A percentile compares a stretch with the other conserved stretches of the same genome.
phyloP scores from a whole-genome alignment of 2,113 vertebrate genomes.

The Herpetotheres cachinnans region DNA sequence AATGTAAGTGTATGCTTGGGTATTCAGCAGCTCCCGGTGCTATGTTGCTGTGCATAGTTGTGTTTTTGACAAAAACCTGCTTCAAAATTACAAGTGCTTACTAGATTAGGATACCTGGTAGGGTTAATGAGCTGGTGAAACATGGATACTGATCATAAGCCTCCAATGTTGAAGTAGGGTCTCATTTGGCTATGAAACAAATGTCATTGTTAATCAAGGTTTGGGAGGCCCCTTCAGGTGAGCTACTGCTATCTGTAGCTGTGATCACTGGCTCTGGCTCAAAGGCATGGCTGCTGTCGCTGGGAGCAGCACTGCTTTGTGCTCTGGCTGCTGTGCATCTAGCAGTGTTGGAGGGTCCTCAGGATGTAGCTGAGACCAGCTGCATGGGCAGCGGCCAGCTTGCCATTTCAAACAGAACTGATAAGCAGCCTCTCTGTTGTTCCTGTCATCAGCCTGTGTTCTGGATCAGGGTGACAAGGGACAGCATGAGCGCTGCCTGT shows the following conservation, averaged over 20 bases:
- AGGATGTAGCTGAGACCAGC: neutral
- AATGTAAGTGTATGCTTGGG: neutral
- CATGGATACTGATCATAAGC: neutral
- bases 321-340: fast-evolving
- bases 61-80: neutral
- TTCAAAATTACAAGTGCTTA: neutral
- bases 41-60: neutral
- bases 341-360: neutral
- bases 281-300: neutral
- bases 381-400: neutral
- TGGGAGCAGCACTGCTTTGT: neutral
- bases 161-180: neutral
- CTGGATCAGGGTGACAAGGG: neutral
- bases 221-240: neutral
- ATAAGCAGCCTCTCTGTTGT: neutral
- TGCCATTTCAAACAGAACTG: neutral
- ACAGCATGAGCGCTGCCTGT: fast-evolving
- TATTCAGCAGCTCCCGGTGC: neutral
- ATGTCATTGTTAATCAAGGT: neutral
- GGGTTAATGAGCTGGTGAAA: neutral
- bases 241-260: neutral
- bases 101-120: neutral
- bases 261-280: neutral
- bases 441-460: neutral
- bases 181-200: neutral